A percentile compares a stretch with the other conserved stretches of the same genome.
Conservation (phyloP, 2,113 vertebrate species). For the Cyprinodon brontotheroides region DNA sequence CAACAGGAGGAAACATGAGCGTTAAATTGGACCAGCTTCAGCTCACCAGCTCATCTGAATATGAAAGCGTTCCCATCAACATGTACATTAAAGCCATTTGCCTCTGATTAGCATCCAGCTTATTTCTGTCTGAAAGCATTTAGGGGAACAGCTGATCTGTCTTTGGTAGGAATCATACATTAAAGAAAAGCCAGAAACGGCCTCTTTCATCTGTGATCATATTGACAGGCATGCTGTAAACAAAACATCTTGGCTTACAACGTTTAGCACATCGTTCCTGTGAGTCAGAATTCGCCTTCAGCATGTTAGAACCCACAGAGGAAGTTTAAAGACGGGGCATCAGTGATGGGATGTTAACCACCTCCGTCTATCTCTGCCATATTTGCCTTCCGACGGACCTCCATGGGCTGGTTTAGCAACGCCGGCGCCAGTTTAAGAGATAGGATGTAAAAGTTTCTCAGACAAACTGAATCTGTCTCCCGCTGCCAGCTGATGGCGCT, state of each 20-base stretch:
- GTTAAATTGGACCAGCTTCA: conserved; percentile 35
- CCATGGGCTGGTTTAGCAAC: conserved; percentile 28
- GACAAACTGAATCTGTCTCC: conserved; percentile 38
- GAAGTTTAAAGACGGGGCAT: background rate
- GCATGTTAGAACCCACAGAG: background rate
- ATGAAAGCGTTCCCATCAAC: conserved; percentile 19
- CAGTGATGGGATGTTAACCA: background rate
- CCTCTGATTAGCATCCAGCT: conserved; percentile 49
- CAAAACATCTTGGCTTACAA: background rate
- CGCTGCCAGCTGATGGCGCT: conserved; percentile 59
- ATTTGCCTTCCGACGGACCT: background rate
- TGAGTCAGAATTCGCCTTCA: background rate
- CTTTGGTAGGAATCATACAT: background rate
- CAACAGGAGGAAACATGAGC: conserved; percentile 44
- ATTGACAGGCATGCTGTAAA: conserved; percentile 7
- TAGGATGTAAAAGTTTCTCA: too few relatives aligned
- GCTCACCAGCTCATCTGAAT: conserved; percentile 6
- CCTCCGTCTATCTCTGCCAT: background rate
- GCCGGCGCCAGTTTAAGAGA: conserved; percentile 32
- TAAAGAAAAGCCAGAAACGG: background rate
- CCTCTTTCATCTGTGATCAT: background rate
- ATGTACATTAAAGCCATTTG: conserved; percentile 41
- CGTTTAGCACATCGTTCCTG: background rate
- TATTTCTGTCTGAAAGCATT: conserved; percentile 21
- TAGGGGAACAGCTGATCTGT: background rate